phyloP scores from a whole-genome alignment of 2,113 vertebrate genomes.

The Pedetes capensis region DNA sequence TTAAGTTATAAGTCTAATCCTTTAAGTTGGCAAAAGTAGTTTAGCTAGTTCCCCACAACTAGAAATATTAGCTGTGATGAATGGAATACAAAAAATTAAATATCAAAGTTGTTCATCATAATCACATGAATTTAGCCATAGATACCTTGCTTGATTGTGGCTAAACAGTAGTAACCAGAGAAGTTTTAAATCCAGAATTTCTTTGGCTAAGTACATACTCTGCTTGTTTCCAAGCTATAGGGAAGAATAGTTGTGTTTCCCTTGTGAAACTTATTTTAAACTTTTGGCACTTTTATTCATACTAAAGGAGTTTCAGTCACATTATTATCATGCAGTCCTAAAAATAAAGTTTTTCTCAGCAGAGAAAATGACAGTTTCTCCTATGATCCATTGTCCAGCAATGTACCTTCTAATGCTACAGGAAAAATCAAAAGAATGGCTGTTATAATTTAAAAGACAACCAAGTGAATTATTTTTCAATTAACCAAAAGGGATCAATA shows the following conservation, averaged over 20 bases:
- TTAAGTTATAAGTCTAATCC: not conserved
- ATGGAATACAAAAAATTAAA: not conserved
- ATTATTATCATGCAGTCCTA: not conserved
- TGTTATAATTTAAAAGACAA: not conserved
- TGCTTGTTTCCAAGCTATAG: not conserved
- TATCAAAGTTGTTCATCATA: not conserved
- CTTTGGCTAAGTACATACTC: not conserved
- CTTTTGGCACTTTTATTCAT: not conserved
- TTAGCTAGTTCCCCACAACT: not conserved
- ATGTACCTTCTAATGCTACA: not conserved
- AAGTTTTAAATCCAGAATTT: not conserved
- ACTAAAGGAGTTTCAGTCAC: not conserved
- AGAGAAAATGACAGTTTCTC: not conserved
- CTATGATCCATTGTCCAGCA: not conserved
- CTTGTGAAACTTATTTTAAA: slow-evolving; percentile 14
- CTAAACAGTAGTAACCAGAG: not conserved
- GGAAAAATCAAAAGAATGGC: not conserved
- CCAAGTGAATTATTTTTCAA: not conserved
- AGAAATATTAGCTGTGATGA: not conserved
- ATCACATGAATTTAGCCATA: not conserved
- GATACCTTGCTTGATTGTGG: not conserved
- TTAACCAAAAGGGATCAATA: not conserved
- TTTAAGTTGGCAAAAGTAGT: not conserved
- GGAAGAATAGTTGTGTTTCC: not conserved
- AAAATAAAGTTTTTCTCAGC: not conserved